Evolutionary conservation across 1,140 invertebrate genomes (phyloP).

Genomic region (Telenomus remus): DNA sequence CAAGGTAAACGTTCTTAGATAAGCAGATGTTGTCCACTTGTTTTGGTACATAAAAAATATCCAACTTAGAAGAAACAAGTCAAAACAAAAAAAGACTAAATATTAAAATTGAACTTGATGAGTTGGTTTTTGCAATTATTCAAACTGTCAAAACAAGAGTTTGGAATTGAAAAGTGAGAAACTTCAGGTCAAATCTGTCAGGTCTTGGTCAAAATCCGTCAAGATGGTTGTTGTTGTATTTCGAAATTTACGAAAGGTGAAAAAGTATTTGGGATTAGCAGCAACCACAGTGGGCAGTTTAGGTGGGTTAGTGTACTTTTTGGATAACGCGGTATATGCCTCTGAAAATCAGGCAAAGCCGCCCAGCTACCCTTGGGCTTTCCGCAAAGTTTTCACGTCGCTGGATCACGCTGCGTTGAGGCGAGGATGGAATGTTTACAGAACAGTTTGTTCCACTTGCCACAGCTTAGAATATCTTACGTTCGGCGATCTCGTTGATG

Average conservation of each 20-base stretch:
- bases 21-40: neutral
- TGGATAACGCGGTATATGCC: slow-evolving; percentile 54
- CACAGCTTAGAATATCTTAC: slow-evolving; percentile 94
- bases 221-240: no score
- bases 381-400: slow-evolving; percentile 83
- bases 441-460: slow-evolving; percentile 97
- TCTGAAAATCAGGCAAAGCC: slow-evolving; percentile 76
- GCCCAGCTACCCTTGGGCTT: slow-evolving; percentile 88
- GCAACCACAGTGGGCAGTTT: slow-evolving; percentile 29
- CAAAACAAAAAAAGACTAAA: no score
- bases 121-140: no score
- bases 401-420: slow-evolving; percentile 92
- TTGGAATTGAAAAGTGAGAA: neutral
- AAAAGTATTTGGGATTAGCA: slow-evolving; percentile 8
- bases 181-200: neutral
- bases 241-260: neutral
- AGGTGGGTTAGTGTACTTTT: slow-evolving; percentile 38
- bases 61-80: no score
- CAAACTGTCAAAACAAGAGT: no score
- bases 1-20: slow-evolving; percentile 44
- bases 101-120: no score
- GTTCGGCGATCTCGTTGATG: slow-evolving; percentile 93
- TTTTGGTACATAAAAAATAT: neutral
- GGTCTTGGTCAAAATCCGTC: no score
- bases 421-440: slow-evolving; percentile 97